Conservation (phyloP, 2,888 invertebrate genomes). For the Cephus rjabovi region DNA sequence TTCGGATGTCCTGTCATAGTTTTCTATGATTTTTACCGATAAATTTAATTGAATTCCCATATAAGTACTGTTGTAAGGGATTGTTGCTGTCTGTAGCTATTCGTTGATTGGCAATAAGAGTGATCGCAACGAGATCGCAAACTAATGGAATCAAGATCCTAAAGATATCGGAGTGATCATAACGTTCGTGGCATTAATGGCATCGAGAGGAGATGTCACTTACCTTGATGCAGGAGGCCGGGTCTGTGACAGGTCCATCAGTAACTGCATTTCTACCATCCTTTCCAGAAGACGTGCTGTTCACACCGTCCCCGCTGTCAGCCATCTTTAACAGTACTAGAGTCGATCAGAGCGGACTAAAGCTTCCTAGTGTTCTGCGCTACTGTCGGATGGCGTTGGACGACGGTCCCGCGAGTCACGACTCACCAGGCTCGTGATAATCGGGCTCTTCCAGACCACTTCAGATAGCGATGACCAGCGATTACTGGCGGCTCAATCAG, state of each 20-base stretch:
- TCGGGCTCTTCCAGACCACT: not conserved
- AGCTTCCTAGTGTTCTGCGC: not conserved
- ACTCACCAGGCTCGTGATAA: not conserved
- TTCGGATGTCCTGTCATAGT: not conserved
- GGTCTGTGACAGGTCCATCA: conserved; percentile 83
- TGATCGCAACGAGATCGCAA: not conserved
- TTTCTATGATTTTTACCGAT: not conserved
- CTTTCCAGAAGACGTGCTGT: conserved; percentile 54
- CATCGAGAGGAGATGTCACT: conserved; percentile 19
- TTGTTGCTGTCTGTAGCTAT: not conserved
- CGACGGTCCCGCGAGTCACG: not conserved
- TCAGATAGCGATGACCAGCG: not conserved
- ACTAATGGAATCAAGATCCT: not conserved
- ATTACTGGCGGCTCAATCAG: not conserved
- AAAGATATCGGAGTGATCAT: not conserved
- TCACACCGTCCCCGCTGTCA: conserved; percentile 58
- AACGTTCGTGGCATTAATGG: not conserved
- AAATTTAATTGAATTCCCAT: not conserved
- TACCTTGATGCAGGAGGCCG: conserved; percentile 75
- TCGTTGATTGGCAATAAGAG: not conserved
- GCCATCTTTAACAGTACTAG: conserved; percentile 56
- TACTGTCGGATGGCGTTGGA: not conserved
- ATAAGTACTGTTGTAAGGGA: not conserved
- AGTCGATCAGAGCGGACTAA: conserved; percentile 35
- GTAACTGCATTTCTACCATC: conserved; percentile 68